A percentile compares a stretch with the other conserved stretches of the same genome.
Evolutionary conservation across 2,113 vertebrate species (phyloP).

Genomic region (Scolopax mira): DNA sequence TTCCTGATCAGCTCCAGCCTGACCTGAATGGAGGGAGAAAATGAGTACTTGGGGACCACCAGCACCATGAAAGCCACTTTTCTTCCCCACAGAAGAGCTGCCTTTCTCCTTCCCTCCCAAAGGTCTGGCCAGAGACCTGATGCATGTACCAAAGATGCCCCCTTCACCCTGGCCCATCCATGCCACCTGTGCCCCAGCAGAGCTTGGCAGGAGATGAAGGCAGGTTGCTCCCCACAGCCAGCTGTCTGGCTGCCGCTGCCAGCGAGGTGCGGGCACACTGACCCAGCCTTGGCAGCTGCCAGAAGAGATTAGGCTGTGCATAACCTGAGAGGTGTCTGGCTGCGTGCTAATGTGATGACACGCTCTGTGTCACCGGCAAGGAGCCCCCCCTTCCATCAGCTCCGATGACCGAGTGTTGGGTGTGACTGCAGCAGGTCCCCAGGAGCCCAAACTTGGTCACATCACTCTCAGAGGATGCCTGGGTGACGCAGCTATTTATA

Average conservation of each 20-base stretch:
- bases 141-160: neutral
- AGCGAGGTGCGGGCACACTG: neutral
- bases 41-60: neutral
- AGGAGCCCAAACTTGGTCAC: neutral
- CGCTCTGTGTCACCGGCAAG: neutral
- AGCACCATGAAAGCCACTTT: neutral
- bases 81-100: neutral
- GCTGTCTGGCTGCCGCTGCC: neutral
- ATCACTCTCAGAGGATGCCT: neutral
- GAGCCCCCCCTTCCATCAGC: neutral
- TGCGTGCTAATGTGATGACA: neutral
- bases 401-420: neutral
- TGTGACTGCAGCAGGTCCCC: neutral
- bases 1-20: neutral
- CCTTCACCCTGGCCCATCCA: neutral
- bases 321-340: neutral
- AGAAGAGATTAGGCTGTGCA: neutral
- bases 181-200: neutral
- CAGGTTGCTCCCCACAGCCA: neutral
- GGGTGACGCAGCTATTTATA: neutral
- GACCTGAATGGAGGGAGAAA: neutral
- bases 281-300: neutral
- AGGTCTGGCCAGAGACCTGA: neutral
- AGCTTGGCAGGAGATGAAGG: neutral
- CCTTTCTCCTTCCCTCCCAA: neutral